A percentile compares a stretch with the other conserved stretches of the same genome.
Conservation (phyloP, 2,797 vertebrate species). For the Buceros bicornis region DNA sequence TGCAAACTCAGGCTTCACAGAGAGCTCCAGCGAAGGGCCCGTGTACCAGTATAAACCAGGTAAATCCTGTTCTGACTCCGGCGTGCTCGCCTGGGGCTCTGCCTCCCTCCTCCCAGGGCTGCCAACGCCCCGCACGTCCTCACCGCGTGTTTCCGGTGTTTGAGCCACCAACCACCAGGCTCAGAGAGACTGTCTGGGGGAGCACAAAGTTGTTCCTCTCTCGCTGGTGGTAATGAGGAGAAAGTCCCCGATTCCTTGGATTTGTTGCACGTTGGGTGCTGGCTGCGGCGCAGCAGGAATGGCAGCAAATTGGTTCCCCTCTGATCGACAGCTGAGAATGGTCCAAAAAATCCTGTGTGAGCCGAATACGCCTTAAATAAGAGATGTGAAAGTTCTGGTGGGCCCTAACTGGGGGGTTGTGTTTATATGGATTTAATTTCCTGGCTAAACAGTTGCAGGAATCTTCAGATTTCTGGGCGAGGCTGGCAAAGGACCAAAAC, state of each 20-base stretch:
- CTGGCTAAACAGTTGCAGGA: background rate
- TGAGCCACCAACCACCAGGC: background rate
- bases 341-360: background rate
- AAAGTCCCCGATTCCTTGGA: background rate
- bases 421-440: background rate
- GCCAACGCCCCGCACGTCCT: accelerated
- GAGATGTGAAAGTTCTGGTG: background rate
- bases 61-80: constrained; percentile 49
- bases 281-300: background rate
- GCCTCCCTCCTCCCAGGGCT: background rate
- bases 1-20: constrained; percentile 78
- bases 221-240: background rate
- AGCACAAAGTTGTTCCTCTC: background rate
- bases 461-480: background rate
- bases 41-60: constrained; percentile 85
- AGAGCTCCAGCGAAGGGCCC: constrained; percentile 80
- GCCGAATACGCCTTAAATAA: background rate
- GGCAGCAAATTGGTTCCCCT: background rate
- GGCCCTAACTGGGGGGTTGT: too few species aligned
- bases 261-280: background rate
- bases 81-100: background rate
- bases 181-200: accelerated
- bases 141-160: accelerated
- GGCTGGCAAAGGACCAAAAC: background rate
- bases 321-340: accelerated